Base-by-base conservation (phyloP, 1,140 invertebrate species). In the Aphaenogaster floridana region DNA sequence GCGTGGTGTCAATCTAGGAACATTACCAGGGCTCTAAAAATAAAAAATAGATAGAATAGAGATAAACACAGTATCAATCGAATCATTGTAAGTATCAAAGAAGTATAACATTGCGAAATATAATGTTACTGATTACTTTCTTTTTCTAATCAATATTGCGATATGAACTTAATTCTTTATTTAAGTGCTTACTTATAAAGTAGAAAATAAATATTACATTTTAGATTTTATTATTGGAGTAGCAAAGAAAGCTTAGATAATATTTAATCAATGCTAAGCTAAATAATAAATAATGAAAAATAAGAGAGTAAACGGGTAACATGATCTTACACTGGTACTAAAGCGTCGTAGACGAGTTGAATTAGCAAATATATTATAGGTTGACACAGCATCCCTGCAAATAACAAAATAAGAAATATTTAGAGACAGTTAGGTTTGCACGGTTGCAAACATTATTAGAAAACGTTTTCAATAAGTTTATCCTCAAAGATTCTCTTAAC, bases 291-390 rank as follows among this genome's bases (percentile, higher is more conserved):
- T 50, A 72, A 48, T 21, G 7, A 50, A 15, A 72, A 45, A 54
- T 52, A 63, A 69, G 3, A 57, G 13, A 89, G 21, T 68, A 21
- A 80, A 69, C 1, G 57, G 80, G 11, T 88, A 72, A 86, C 42
- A 45, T 88, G 28, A 86, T 92, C 97, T 98, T 95, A 97, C 98
- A 95, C 97, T 98, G 84, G 98, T 97, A 93, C 98, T 98, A 94
- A 98, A 98, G 90, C 98, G 96, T 78, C 98, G 96, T 76, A 97
- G 97, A 88, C 98, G 95, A 76, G 96, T 95, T 88, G 96, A 94
- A 88, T 96, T 96, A 57, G 96, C 96, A 93, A 97, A 97, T 74
- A 97, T 93, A 93, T 97, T 97, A 79, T 96, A 96, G 71, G 95
- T 94, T 39, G 96, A 95, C 34, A 95, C 94, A 81, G 95, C 93